A percentile compares a stretch with the other conserved stretches of the same genome.
These are phyloP conservation scores for Pissodes strobi DNA, from an alignment of 1,140 invertebrate species.

Conservation along the genomic window DNA sequence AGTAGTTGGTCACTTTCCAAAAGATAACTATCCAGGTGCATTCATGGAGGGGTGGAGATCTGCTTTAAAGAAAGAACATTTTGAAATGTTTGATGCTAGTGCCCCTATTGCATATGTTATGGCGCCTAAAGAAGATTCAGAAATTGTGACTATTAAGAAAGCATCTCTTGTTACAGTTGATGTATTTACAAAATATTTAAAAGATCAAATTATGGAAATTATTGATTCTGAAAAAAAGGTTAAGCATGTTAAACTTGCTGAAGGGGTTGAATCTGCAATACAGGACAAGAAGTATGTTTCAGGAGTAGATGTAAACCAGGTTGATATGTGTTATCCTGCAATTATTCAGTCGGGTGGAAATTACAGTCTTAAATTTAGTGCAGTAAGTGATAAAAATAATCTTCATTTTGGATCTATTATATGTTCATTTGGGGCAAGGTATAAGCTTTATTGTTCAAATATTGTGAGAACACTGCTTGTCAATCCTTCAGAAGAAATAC, in stretches of 20 bases:
- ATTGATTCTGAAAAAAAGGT: constrained; percentile 98
- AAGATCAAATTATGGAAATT: constrained; percentile 98
- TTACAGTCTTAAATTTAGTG: constrained; percentile 97
- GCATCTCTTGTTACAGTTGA: constrained; percentile 92
- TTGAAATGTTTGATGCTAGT: constrained; percentile 90
- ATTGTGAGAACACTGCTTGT: constrained; percentile 97
- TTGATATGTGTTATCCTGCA: constrained; percentile 97
- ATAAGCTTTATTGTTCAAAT: constrained; percentile 98
- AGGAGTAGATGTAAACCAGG: constrained; percentile 81
- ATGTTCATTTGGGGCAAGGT: constrained; percentile 91
- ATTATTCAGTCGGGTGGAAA: constrained; percentile 98
- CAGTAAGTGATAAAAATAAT: constrained; percentile 89
- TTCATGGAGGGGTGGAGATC: constrained; percentile 92
- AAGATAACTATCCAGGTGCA: constrained; percentile 92
- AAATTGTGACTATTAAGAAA: constrained; percentile 92
- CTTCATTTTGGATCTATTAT: constrained; percentile 97
- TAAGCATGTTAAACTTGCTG: constrained; percentile 91
- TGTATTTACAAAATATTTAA: constrained; percentile 94
- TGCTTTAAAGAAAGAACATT: constrained; percentile 73
- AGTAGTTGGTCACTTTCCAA: constrained; percentile 88
- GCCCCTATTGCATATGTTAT: constrained; percentile 83
- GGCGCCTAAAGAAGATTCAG: constrained; percentile 93
- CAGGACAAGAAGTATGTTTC: constrained; percentile 93
- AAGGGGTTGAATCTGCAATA: constrained; percentile 90
- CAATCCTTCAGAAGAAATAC: constrained; percentile 81